Evolutionary conservation across 2,113 vertebrate genomes (phyloP).

Genomic region (Chaetodon auriga): DNA sequence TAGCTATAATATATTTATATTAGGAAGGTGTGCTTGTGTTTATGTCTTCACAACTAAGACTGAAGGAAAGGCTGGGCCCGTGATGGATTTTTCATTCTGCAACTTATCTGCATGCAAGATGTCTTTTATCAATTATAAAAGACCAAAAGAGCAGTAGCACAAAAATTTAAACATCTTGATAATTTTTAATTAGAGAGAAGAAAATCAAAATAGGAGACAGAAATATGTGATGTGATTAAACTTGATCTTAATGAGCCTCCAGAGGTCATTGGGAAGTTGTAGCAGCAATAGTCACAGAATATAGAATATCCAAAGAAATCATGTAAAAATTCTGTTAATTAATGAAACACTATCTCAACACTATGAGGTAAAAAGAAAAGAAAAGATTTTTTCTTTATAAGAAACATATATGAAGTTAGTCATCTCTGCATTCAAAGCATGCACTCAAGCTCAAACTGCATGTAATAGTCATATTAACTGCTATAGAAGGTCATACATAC

Average conservation of each 20-base stretch:
- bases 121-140: neutral
- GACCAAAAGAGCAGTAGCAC: neutral
- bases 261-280: neutral
- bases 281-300: neutral
- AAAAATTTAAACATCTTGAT: neutral
- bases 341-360: no score
- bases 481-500: neutral
- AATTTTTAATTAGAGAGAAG: neutral
- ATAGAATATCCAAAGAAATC: neutral
- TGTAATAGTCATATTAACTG: neutral
- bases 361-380: neutral
- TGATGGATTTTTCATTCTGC: neutral
- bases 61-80: neutral
- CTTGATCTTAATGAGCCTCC: neutral
- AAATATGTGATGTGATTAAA: neutral
- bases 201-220: neutral
- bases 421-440: neutral
- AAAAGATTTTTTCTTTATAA: no score
- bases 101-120: neutral
- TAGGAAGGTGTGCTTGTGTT: neutral
- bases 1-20: neutral
- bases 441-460: neutral
- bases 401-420: neutral
- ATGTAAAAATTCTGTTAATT: no score
- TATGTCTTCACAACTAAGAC: neutral